Evolutionary conservation across 2,888 invertebrate genomes (phyloP).

Genomic region (Nomada ruficornis): DNA sequence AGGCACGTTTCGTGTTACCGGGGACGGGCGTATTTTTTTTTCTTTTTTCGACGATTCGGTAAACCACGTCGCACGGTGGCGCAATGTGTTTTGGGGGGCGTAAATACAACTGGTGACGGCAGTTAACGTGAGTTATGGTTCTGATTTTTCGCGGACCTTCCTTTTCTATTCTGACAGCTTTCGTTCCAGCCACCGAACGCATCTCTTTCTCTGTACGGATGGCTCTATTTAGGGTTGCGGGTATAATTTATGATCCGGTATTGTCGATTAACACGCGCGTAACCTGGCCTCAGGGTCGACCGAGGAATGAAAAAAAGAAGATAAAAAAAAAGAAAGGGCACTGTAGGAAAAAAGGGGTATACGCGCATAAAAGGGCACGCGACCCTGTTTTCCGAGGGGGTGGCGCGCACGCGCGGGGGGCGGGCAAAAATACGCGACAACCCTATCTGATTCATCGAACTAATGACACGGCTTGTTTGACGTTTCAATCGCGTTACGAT

Average conservation of each 20-base stretch:
- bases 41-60: slow-evolving; percentile 58
- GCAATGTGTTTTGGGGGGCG: slow-evolving; percentile 63
- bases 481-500: slow-evolving; percentile 69
- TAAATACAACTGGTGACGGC: slow-evolving; percentile 73
- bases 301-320: slow-evolving; percentile 28
- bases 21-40: slow-evolving; percentile 41
- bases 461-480: slow-evolving; percentile 81
- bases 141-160: slow-evolving; percentile 75
- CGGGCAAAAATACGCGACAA: slow-evolving; percentile 68
- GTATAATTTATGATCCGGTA: slow-evolving; percentile 82
- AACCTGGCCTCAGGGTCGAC: slow-evolving; percentile 73
- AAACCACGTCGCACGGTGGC: slow-evolving; percentile 48
- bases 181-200: slow-evolving; percentile 34
- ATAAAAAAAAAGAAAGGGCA: slow-evolving; percentile 58
- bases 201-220: slow-evolving; percentile 61
- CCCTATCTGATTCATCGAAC: slow-evolving; percentile 82
- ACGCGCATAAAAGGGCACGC: slow-evolving; percentile 80
- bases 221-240: slow-evolving; percentile 82
- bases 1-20: slow-evolving; percentile 28
- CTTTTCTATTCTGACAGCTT: slow-evolving; percentile 46
- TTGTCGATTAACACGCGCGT: slow-evolving; percentile 83
- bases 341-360: slow-evolving; percentile 76
- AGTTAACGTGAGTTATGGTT: slow-evolving; percentile 80
- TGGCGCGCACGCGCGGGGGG: slow-evolving; percentile 56
- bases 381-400: slow-evolving; percentile 77